A percentile compares a stretch with the other conserved stretches of the same genome.
Conservation (phyloP, 1,140 invertebrate genomes). For the Pemphigus obesinymphae region DNA sequence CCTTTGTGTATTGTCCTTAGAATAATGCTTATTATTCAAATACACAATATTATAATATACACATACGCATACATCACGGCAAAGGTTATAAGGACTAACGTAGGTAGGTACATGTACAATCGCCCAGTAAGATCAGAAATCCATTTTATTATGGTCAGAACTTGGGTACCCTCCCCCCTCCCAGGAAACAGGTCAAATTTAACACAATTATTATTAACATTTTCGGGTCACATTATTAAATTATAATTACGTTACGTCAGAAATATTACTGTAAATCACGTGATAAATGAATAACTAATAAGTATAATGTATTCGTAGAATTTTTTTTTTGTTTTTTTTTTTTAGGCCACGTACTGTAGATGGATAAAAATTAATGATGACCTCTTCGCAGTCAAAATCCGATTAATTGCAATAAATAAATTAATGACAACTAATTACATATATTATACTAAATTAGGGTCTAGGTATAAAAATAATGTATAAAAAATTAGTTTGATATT, state of each 20-base stretch:
- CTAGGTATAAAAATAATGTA: too few species aligned
- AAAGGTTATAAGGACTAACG: neutral
- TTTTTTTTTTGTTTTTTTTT: too few species aligned
- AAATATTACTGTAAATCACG: neutral
- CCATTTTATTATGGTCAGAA: neutral
- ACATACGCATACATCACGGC: neutral
- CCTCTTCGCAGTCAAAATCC: too few species aligned
- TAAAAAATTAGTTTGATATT: too few species aligned
- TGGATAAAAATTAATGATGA: too few species aligned
- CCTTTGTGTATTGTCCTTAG: neutral
- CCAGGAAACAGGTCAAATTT: too few species aligned
- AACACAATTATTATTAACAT: neutral
- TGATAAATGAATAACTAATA: neutral
- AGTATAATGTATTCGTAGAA: too few species aligned
- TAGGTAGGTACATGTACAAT: neutral
- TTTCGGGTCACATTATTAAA: neutral
- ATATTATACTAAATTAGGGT: too few species aligned
- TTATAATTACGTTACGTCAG: neutral
- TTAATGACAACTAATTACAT: too few species aligned
- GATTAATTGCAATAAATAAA: too few species aligned
- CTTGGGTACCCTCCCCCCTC: too few species aligned
- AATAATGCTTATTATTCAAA: neutral
- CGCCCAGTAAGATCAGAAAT: neutral
- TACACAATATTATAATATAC: neutral
- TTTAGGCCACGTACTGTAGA: too few species aligned